Evolutionary conservation across 1,140 invertebrate genomes (phyloP), one percentile per base, ranked within the genome.

Genomic region (Harlomillsia oculata): DNA sequence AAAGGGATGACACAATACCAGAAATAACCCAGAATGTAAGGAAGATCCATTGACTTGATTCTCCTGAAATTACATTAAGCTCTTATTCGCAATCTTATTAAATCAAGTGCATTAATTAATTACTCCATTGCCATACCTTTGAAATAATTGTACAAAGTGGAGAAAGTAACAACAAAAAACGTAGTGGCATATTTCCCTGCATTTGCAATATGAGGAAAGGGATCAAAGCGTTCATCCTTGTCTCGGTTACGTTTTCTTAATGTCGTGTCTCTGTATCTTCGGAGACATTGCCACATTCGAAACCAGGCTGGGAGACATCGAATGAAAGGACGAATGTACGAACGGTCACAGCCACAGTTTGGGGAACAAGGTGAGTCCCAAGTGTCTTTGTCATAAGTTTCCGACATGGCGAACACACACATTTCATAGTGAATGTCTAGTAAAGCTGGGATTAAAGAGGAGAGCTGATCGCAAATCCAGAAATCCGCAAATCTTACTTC

Each of bases 381-480:
- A n/a, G n/a, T n/a, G n/a, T 40, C 26, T 4, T 32, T 45, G 8
- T 48, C 32, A 36, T 39, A 46, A 25, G 28, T 14, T 23, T 18
- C 26, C 4, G 30, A 23, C 6, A 79, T 83, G 1, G 82, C 71
- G 56, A 88, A 89, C 69, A 89, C 89, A 57, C 85, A 87, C 4
- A 89, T 72, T 50, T 97, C 80, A 73, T 88, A 99, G 64, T 97
- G 89, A 65, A 97, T 84, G 73, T 99, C 96, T 1, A 93, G 72
- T 52, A 99, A 81, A 2, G 88, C 84, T 0, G 83, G 84, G 1
- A 82, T 83, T 40, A 99, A 76, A 59, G 91, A 96, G 69, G 96
- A 99, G 63, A 98, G 77, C 71, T 99, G 97, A 78, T 99, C 97
- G 25, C 91, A 97, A 65, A 99, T 79, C 97, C 97, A 99, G 80